Percentiles rank a stretch among this genome's conserved stretches.
phyloP scores from a whole-genome alignment of 1,140 invertebrate genomes.

The Apis dorsata region DNA sequence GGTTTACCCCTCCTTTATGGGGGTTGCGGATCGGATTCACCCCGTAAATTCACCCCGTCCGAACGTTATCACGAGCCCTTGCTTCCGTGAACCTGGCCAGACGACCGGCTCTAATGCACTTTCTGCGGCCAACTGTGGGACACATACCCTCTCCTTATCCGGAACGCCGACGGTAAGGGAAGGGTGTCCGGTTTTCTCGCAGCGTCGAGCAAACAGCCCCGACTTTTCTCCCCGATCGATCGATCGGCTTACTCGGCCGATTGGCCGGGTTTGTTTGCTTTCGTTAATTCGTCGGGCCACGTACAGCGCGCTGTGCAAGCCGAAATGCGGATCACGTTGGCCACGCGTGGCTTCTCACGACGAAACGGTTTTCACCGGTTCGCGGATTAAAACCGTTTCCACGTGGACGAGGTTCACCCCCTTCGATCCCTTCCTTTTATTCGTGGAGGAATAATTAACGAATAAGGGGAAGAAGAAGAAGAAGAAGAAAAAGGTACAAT shows the following conservation, averaged over 20 bases:
- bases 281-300: constrained; percentile 27
- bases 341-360: neutral
- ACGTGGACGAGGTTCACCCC: too few relatives aligned
- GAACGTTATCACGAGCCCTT: constrained; percentile 47
- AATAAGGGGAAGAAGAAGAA: neutral
- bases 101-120: constrained; percentile 58
- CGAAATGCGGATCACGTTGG: constrained; percentile 3
- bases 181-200: constrained; percentile 47
- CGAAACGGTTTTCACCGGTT: neutral
- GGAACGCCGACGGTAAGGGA: constrained; percentile 32
- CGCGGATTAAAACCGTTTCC: neutral
- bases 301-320: neutral
- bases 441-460: too few relatives aligned
- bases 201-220: neutral
- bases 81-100: constrained; percentile 46
- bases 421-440: too few relatives aligned
- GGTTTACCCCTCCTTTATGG: too few relatives aligned
- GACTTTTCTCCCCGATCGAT: constrained; percentile 24
- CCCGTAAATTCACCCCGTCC: constrained; percentile 35
- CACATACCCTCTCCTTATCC: constrained; percentile 35
- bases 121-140: constrained; percentile 41
- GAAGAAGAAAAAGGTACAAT: neutral
- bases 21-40: constrained; percentile 1
- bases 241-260: constrained; percentile 31
- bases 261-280: constrained; percentile 12